Evolutionary conservation across 1,140 invertebrate species (phyloP).

Genomic region (Belonocnema kinseyi): DNA sequence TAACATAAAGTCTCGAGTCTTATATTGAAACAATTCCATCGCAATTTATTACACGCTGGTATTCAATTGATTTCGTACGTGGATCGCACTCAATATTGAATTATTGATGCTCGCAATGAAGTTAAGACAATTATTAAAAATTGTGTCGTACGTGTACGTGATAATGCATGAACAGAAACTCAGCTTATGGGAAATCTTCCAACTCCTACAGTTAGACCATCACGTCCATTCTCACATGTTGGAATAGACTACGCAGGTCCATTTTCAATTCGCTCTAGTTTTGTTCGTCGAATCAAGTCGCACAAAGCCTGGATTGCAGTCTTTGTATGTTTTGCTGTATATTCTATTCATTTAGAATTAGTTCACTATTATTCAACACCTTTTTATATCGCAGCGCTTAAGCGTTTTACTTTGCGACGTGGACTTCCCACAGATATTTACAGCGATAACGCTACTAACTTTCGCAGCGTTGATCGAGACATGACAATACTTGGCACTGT

Average conservation of each 20-base stretch:
- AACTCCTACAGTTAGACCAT: conserved; percentile 43
- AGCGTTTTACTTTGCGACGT: conserved; percentile 49
- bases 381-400: too few relatives aligned
- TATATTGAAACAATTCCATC: neutral
- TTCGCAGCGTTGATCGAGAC: conserved; percentile 19
- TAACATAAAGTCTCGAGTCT: neutral
- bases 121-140: conserved; percentile 47
- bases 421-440: conserved; percentile 35
- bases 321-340: conserved; percentile 21
- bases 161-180: conserved; percentile 47
- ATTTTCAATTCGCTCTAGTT: conserved; percentile 49
- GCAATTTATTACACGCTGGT: neutral
- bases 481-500: too few relatives aligned
- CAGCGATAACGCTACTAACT: conserved; percentile 42
- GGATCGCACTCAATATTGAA: conserved; percentile 41
- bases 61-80: conserved; percentile 32
- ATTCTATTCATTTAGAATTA: conserved; percentile 58
- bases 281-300: conserved; percentile 13
- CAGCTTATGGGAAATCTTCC: too few relatives aligned
- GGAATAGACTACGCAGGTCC: too few relatives aligned
- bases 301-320: neutral
- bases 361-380: conserved; percentile 50
- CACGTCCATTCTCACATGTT: conserved; percentile 60
- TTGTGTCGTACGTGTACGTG: conserved; percentile 48
- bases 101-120: too few relatives aligned